Conservation (phyloP, 2,888 invertebrate species). For the Hermaeophaga mercurialis region DNA sequence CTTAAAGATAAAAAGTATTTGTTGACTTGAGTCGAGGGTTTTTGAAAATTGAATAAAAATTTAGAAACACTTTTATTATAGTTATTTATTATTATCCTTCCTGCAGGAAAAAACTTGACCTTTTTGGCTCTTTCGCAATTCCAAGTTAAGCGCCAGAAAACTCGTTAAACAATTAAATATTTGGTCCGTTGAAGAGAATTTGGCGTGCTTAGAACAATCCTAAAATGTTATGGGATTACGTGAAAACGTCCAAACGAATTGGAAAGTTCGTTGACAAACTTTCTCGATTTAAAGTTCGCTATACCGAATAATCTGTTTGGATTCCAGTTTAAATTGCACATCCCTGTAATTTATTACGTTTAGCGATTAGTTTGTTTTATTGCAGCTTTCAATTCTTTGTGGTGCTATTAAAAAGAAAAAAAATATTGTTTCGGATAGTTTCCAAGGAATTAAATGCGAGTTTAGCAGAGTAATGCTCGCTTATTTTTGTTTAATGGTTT, state of each 20-base stretch:
- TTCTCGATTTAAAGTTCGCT: constrained; percentile 10
- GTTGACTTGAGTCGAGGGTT: too few relatives aligned
- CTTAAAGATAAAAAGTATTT: constrained; percentile 14
- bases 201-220: constrained; percentile 2
- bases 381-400: background rate
- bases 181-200: background rate
- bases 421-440: too few relatives aligned
- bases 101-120: too few relatives aligned
- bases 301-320: constrained; percentile 15
- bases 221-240: background rate
- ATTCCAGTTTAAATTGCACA: constrained; percentile 2
- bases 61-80: too few relatives aligned
- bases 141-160: too few relatives aligned
- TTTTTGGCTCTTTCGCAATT: too few relatives aligned
- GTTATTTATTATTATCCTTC: too few relatives aligned
- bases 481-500: too few relatives aligned
- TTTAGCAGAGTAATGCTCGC: too few relatives aligned
- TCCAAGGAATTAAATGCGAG: too few relatives aligned
- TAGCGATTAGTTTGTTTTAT: background rate
- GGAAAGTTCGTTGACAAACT: constrained; percentile 13
- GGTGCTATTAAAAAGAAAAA: too few relatives aligned
- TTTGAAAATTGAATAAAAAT: too few relatives aligned
- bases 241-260: constrained; percentile 2
- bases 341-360: background rate
- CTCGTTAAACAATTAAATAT: background rate